phyloP scores from a whole-genome alignment of 2,888 invertebrate genomes.

The Lydus trimaculatus region DNA sequence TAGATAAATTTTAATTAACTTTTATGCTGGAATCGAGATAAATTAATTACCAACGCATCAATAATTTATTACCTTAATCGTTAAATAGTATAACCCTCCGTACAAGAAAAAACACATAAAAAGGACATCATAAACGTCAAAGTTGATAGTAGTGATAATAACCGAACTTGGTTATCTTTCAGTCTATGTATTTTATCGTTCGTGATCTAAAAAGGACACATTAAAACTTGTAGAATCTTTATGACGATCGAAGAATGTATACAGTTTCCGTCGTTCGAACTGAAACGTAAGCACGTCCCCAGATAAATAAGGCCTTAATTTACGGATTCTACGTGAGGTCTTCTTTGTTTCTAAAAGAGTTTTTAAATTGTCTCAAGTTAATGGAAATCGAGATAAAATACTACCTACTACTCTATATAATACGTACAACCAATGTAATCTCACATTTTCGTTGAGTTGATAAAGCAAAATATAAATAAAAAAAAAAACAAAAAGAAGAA shows the following conservation, averaged over 20 bases:
- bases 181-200: background rate
- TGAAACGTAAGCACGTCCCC: conserved; percentile 31
- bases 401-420: background rate
- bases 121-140: background rate
- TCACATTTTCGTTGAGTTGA: conserved; percentile 28
- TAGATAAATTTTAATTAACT: conserved; percentile 17
- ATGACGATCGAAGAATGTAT: conserved; percentile 36
- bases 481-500: background rate
- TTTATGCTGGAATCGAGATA: background rate
- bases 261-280: conserved; percentile 27
- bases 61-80: background rate
- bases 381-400: conserved; percentile 30
- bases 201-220: background rate
- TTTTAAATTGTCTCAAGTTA: conserved; percentile 34
- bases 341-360: conserved; percentile 32
- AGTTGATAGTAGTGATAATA: background rate
- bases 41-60: background rate
- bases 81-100: background rate
- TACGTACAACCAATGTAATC: conserved; percentile 19
- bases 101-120: background rate
- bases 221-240: conserved; percentile 31
- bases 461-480: background rate
- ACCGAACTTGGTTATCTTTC: background rate
- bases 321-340: conserved; percentile 36
- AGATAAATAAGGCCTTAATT: conserved; percentile 40